Percentiles rank a stretch among this genome's conserved stretches.
Conservation (phyloP, 2,888 invertebrate species). For the Rhagonycha lutea region DNA sequence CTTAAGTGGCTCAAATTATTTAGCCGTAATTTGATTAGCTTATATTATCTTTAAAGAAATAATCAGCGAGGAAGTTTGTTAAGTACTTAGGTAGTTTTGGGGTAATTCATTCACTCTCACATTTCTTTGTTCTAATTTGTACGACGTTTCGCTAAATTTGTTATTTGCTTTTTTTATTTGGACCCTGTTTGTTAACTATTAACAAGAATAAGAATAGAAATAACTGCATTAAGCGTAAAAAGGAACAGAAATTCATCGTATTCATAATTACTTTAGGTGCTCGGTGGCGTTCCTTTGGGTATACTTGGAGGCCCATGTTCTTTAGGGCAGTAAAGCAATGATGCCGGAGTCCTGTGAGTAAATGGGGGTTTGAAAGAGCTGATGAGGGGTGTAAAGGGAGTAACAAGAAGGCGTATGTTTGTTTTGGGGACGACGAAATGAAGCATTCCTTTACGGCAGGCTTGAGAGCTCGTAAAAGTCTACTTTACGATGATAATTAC, state of each 20-base stretch:
- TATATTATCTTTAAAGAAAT: slow-evolving; percentile 36
- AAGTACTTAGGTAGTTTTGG: slow-evolving; percentile 23
- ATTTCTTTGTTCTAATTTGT: slow-evolving; percentile 24
- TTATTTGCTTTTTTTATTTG: slow-evolving; percentile 26
- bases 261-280: slow-evolving; percentile 53
- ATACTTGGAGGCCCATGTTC: slow-evolving; percentile 30
- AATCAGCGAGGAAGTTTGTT: slow-evolving; percentile 33
- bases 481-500: slow-evolving; percentile 58
- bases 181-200: slow-evolving; percentile 33
- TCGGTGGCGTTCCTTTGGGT: slow-evolving; percentile 44
- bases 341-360: slow-evolving; percentile 21
- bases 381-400: slow-evolving; percentile 33
- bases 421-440: slow-evolving; percentile 48
- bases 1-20: slow-evolving; percentile 47
- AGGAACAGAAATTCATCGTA: slow-evolving; percentile 51
- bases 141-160: slow-evolving; percentile 23
- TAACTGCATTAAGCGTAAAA: slow-evolving; percentile 50
- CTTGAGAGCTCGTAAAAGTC: slow-evolving; percentile 55
- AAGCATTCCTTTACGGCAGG: slow-evolving; percentile 52
- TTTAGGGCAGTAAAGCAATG: slow-evolving; percentile 28
- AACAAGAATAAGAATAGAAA: slow-evolving; percentile 40
- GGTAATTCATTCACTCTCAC: slow-evolving; percentile 26
- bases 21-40: slow-evolving; percentile 44
- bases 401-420: slow-evolving; percentile 43
- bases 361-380: slow-evolving; percentile 21